Evolutionary conservation across 2,888 invertebrate species (phyloP).

Genomic region (Papilio demoleus): DNA sequence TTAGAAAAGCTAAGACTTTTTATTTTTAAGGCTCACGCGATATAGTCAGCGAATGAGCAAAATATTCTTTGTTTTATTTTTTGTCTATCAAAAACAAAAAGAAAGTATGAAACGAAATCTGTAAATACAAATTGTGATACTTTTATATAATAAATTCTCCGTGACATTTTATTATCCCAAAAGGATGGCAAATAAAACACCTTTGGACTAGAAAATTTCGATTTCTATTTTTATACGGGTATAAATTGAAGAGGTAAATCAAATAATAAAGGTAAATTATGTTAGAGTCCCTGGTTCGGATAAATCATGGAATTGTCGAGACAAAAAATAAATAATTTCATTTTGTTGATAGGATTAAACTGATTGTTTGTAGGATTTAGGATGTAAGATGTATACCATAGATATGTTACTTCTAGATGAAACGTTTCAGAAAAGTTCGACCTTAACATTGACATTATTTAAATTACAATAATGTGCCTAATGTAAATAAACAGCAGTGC

Average conservation of each 20-base stretch:
- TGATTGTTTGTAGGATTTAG: constrained; percentile 23
- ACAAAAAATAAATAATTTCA: constrained; percentile 60
- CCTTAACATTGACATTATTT: too few species aligned
- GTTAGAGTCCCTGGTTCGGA: constrained; percentile 70
- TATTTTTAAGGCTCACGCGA: background rate
- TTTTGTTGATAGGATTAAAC: constrained; percentile 51
- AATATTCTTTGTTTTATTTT: background rate
- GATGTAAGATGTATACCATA: background rate
- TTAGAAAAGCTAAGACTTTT: background rate
- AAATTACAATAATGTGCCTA: too few species aligned
- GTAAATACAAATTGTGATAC: constrained; percentile 4
- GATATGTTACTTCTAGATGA: too few species aligned
- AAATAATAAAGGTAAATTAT: constrained; percentile 80
- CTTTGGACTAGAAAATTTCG: constrained; percentile 42
- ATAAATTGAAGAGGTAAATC: constrained; percentile 77
- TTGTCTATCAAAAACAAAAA: background rate
- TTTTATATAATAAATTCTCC: constrained; percentile 17
- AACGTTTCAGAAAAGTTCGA: too few species aligned
- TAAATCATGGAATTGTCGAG: constrained; percentile 64
- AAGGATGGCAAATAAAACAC: constrained; percentile 31
- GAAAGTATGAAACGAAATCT: background rate
- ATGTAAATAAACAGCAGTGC: too few species aligned
- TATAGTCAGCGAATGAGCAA: background rate
- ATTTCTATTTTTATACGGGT: constrained; percentile 70
- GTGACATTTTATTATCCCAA: constrained; percentile 36